A percentile compares a stretch with the other conserved stretches of the same genome.
These are phyloP conservation scores for Cynoglossus semilaevis DNA, from an alignment of 2,113 vertebrate species.

Conservation along the genomic window DNA sequence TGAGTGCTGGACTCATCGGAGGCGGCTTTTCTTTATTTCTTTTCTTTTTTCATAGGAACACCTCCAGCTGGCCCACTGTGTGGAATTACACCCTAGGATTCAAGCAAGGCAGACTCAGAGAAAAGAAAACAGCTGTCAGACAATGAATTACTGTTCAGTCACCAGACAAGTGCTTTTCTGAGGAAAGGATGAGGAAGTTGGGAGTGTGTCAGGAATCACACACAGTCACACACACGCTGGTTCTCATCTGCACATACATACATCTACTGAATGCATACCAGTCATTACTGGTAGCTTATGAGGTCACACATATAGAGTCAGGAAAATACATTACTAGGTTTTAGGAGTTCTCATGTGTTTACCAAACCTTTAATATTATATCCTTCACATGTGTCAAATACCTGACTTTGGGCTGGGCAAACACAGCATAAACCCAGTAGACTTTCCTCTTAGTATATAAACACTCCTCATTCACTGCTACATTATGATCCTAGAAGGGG, in stretches of 20 bases:
- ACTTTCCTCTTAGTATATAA: conserved; percentile 14
- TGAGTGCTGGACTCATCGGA: conserved; percentile 17
- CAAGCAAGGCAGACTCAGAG: conserved; percentile 55
- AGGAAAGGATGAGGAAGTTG: conserved; percentile 61
- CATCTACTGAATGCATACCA: neutral
- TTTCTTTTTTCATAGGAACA: conserved; percentile 61
- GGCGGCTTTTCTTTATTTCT: conserved; percentile 13
- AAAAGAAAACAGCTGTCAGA: conserved; percentile 79
- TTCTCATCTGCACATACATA: conserved; percentile 12
- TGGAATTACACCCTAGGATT: conserved; percentile 72
- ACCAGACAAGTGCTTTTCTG: conserved; percentile 58
- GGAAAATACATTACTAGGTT: neutral
- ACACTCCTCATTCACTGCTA: conserved; percentile 8
- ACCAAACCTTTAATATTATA: conserved; percentile 9
- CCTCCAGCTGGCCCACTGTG: conserved; percentile 70
- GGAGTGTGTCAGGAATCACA: conserved; percentile 44
- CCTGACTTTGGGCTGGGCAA: neutral
- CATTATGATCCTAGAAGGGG: conserved; percentile 1
- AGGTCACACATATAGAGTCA: neutral
- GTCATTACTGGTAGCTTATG: conserved; percentile 1
- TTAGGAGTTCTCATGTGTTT: neutral
- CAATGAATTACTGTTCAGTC: conserved; percentile 71
- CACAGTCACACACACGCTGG: conserved; percentile 10
- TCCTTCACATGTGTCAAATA: conserved; percentile 9
- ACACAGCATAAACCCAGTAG: conserved; percentile 15